Conservation (phyloP, 2,113 vertebrate species). For the Oreochromis aureus region DNA sequence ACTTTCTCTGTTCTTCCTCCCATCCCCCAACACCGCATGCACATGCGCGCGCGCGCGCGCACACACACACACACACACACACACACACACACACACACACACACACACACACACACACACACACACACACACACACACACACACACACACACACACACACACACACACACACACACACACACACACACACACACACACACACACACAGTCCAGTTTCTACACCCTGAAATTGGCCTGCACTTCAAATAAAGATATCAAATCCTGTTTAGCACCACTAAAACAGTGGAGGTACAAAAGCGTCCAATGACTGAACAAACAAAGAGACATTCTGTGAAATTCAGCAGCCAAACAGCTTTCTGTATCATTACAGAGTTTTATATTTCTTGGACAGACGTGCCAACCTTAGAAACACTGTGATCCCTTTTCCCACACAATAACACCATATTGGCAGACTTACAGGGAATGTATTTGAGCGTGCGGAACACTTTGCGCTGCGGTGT, state of each 20-base stretch:
- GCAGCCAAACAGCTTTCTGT: not conserved
- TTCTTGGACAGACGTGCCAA: not conserved
- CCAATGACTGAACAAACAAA: constrained; percentile 1
- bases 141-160: too few species aligned
- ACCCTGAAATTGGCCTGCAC: not conserved
- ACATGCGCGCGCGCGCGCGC: not conserved
- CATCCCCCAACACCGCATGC: not conserved
- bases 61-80: not conserved
- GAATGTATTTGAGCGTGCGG: constrained; percentile 83
- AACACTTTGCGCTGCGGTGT: constrained; percentile 93
- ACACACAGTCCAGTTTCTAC: not conserved
- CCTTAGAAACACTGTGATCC: not conserved
- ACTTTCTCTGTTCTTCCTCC: constrained; percentile 15
- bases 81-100: too few species aligned
- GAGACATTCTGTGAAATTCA: not conserved
- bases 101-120: not conserved
- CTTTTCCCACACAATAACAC: not conserved
- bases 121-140: too few species aligned
- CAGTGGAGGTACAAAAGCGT: not conserved
- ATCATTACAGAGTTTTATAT: not conserved
- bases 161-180: too few species aligned
- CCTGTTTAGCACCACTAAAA: not conserved
- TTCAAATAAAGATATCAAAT: constrained; percentile 14
- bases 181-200: not conserved
- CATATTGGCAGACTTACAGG: constrained; percentile 75